Evolutionary conservation across 2,888 invertebrate species (phyloP).

Genomic region (Biston betularia): DNA sequence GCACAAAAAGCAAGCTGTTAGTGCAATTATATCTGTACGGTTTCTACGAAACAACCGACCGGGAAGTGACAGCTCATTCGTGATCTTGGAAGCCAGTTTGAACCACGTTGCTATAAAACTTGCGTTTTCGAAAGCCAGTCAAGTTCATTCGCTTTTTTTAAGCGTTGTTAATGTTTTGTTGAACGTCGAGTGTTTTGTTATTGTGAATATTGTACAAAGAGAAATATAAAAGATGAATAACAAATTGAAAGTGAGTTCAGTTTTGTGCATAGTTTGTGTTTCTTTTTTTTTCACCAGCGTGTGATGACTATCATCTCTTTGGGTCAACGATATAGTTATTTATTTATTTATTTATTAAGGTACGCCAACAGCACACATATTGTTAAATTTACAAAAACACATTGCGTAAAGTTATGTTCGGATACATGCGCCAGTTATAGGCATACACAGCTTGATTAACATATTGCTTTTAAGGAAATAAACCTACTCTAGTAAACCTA

Average conservation of each 20-base stretch:
- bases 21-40: slow-evolving; percentile 25
- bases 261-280: not conserved
- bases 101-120: slow-evolving; percentile 19
- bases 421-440: too few relatives aligned
- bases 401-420: too few relatives aligned
- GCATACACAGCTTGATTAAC: too few relatives aligned
- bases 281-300: too few relatives aligned
- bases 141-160: not conserved
- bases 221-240: slow-evolving; percentile 12
- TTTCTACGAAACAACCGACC: slow-evolving; percentile 25
- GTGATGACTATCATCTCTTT: too few relatives aligned
- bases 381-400: too few relatives aligned
- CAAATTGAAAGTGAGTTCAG: slow-evolving; percentile 18
- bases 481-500: too few relatives aligned
- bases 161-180: not conserved
- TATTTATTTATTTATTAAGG: too few relatives aligned
- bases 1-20: slow-evolving; percentile 23
- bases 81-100: slow-evolving; percentile 27
- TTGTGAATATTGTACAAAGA: not conserved
- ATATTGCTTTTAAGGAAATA: too few relatives aligned
- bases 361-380: too few relatives aligned
- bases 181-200: slow-evolving; percentile 8
- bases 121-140: slow-evolving; percentile 4
- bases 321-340: too few relatives aligned
- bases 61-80: slow-evolving; percentile 27